Conservation (phyloP, 2,113 vertebrate species). For the Nestor notabilis region DNA sequence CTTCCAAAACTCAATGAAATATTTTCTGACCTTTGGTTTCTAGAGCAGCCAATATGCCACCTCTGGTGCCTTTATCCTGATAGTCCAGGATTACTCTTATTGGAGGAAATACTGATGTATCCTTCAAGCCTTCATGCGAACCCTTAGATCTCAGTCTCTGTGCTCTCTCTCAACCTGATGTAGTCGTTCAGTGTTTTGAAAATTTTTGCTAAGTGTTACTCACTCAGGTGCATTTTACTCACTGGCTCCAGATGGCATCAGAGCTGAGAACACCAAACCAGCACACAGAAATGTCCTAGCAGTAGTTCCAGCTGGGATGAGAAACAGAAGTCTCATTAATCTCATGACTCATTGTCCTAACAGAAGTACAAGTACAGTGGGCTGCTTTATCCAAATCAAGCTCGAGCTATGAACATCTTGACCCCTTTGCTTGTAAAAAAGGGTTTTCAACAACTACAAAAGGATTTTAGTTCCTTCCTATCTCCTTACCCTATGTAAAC, state of each 20-base stretch:
- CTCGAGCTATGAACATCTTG: background rate
- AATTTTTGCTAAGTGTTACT: background rate
- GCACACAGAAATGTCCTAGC: background rate
- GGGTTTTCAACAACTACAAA: background rate
- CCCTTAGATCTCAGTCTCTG: background rate
- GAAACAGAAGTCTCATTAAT: background rate
- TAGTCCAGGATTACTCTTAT: background rate
- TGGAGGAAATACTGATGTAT: background rate
- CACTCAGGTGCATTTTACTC: conserved; percentile 3
- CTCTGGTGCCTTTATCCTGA: background rate
- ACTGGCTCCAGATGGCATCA: background rate
- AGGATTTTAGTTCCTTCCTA: background rate
- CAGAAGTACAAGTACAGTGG: background rate
- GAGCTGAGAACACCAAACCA: background rate
- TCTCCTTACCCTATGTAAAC: background rate
- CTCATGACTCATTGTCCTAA: background rate
- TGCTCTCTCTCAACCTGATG: too few species aligned
- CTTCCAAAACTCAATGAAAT: background rate
- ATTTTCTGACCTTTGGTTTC: background rate
- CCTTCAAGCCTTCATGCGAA: background rate
- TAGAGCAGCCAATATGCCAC: background rate
- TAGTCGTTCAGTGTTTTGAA: background rate
- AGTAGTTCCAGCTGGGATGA: background rate
- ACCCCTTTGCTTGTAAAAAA: background rate
- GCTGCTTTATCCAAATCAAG: background rate